These are phyloP conservation scores for Albula goreensis DNA, from an alignment of 2,113 vertebrate genomes.

Conservation along the genomic window DNA sequence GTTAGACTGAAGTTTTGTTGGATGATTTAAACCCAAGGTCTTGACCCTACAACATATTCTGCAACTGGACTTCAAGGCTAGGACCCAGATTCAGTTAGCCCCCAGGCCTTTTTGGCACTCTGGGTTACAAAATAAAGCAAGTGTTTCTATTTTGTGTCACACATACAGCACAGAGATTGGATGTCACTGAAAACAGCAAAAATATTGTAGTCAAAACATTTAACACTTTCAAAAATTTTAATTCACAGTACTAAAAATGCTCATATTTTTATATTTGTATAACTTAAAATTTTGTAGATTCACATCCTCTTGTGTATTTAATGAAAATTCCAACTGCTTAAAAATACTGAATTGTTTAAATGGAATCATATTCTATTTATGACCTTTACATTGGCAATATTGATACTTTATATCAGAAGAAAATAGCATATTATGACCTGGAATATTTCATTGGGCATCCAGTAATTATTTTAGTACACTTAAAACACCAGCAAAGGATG, in stretches of 20 bases:
- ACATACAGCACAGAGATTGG: not conserved
- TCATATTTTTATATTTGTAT: no score
- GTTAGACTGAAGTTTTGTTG: conserved; percentile 6
- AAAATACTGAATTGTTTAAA: not conserved
- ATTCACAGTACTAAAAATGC: no score
- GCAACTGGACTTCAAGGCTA: not conserved
- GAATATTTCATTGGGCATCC: not conserved
- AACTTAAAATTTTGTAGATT: no score
- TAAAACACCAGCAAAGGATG: not conserved
- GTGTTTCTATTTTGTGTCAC: not conserved
- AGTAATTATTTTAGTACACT: not conserved
- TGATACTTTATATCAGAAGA: not conserved
- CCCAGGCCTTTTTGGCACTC: not conserved
- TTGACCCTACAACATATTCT: not conserved
- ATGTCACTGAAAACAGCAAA: not conserved
- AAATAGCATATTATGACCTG: not conserved
- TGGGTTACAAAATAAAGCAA: not conserved
- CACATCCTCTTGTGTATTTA: not conserved
- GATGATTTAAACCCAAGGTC: conserved; percentile 8
- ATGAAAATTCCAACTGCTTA: not conserved
- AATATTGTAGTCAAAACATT: not conserved
- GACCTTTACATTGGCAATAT: not conserved
- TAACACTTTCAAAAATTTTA: no score
- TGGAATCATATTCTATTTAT: not conserved
- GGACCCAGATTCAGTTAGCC: not conserved